Conservation (phyloP, 2,888 invertebrate species). For the Rhabditophanes sp. region DNA sequence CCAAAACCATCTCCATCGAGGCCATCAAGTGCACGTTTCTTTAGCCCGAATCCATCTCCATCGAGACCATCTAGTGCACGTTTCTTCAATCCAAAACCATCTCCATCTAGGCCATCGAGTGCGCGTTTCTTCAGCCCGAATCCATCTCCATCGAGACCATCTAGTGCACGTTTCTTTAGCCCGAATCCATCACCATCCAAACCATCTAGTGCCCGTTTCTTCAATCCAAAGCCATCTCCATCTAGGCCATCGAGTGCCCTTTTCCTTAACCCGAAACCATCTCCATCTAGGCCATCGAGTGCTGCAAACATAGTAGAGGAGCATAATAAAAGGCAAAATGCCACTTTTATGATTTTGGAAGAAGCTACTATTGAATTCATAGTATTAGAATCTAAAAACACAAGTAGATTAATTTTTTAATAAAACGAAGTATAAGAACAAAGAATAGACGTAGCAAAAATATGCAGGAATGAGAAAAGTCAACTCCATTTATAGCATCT, state of each 20-base stretch:
- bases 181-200: conserved; percentile 8
- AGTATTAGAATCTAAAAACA: too few species aligned
- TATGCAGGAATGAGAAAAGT: too few species aligned
- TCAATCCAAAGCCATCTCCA: conserved; percentile 4
- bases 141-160: conserved; percentile 4
- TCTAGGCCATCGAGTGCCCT: conserved; percentile 6
- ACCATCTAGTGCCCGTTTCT: conserved; percentile 6
- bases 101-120: conserved; percentile 7
- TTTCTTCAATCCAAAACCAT: conserved; percentile 7
- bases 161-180: conserved; percentile 7
- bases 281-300: conserved; percentile 6
- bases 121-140: conserved; percentile 9
- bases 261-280: conserved; percentile 6
- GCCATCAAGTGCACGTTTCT: conserved; percentile 7
- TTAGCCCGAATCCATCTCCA: conserved; percentile 5
- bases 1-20: conserved; percentile 8
- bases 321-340: too few species aligned
- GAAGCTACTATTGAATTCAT: too few species aligned
- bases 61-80: conserved; percentile 7
- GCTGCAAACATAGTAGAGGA: too few species aligned
- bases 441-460: too few species aligned
- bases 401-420: too few species aligned
- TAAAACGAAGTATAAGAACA: too few species aligned
- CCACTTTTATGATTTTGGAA: too few species aligned
- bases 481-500: too few species aligned